phyloP scores from a whole-genome alignment of 2,113 vertebrate genomes.

The Alces alces region DNA sequence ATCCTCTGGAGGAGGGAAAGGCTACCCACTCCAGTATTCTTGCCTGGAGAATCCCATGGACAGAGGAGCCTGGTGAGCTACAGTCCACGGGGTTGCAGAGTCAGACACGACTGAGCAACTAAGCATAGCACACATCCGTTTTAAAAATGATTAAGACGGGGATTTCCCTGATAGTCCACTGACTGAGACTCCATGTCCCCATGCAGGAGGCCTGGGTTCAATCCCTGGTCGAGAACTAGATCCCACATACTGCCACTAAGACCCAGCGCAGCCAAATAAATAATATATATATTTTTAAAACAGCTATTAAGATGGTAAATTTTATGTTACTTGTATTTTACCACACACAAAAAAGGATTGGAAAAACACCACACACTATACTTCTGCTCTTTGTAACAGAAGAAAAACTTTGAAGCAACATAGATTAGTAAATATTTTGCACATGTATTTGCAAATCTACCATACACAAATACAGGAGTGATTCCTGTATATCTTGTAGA shows the following conservation, averaged over 20 bases:
- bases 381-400: not conserved
- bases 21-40: not conserved
- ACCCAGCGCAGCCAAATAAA: not conserved
- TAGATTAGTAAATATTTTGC: not conserved
- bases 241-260: not conserved
- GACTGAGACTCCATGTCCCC: not conserved
- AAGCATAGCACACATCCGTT: not conserved
- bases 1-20: not conserved
- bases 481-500: not conserved
- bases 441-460: not conserved
- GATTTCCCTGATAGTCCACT: not conserved
- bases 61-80: not conserved
- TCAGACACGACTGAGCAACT: not conserved
- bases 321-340: not conserved
- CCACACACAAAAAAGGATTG: not conserved
- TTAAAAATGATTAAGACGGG: not conserved
- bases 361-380: not conserved
- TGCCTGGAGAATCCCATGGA: not conserved
- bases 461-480: not conserved
- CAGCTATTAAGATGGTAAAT: not conserved
- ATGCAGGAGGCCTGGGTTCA: not conserved
- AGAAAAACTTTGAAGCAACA: conserved; percentile 2
- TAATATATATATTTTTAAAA: not conserved
- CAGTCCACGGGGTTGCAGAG: not conserved
- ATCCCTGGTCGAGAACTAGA: not conserved